Evolutionary conservation across 2,113 vertebrate species (phyloP).

Genomic region (Leptosomus discolor): DNA sequence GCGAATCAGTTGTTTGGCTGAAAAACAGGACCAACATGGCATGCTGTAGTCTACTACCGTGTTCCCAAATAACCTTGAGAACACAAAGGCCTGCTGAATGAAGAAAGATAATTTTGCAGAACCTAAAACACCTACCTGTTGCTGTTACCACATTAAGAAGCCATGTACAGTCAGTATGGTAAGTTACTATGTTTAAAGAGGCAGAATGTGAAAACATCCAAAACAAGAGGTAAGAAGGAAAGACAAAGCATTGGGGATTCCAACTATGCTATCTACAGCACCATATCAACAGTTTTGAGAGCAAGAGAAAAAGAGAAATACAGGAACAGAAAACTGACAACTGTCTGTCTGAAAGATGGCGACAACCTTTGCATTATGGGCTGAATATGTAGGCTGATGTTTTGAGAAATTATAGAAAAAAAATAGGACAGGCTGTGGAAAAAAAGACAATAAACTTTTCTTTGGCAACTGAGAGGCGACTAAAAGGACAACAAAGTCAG

Average conservation of each 20-base stretch:
- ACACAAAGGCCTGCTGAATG: neutral
- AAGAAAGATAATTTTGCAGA: neutral
- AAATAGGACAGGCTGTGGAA: neutral
- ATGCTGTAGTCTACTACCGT: neutral
- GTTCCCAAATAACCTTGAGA: neutral
- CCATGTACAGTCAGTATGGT: neutral
- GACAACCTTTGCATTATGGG: neutral
- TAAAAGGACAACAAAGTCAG: neutral
- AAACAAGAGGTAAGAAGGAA: neutral
- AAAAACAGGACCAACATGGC: neutral
- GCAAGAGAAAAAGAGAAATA: neutral
- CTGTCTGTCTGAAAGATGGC: neutral
- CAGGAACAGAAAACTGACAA: neutral
- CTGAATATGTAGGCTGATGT: neutral
- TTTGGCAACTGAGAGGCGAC: neutral
- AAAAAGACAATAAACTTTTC: neutral
- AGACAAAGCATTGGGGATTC: neutral
- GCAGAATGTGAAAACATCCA: neutral
- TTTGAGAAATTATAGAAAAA: neutral
- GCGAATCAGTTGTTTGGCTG: constrained; percentile 93
- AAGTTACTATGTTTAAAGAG: neutral
- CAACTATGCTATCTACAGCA: neutral
- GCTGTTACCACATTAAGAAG: neutral
- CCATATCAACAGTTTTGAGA: neutral
- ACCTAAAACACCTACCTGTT: neutral